Evolutionary conservation across 30 jellyfish, hydroid and myxozoan species (phyloP).

Genomic region (Nemopilema nomurai): DNA sequence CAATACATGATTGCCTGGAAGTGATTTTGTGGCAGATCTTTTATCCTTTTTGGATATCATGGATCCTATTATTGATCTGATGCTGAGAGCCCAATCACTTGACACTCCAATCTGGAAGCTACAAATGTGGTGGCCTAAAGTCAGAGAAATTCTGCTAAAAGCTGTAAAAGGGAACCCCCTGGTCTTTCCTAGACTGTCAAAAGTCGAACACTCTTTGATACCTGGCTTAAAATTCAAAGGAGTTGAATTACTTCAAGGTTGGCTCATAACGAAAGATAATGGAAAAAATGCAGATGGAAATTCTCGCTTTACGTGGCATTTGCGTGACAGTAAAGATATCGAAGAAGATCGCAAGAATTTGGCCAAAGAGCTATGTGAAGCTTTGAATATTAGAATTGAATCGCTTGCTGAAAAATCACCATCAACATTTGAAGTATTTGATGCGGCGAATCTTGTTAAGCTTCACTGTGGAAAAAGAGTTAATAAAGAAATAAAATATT

Average conservation of each 20-base stretch:
- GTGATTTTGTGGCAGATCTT: slow-evolving; percentile 47
- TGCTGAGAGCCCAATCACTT: slow-evolving; percentile 26
- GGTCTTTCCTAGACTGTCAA: background rate
- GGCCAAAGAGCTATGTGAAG: too few relatives aligned
- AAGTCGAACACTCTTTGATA: background rate
- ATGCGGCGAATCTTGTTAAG: slow-evolving; percentile 50
- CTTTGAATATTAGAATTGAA: too few relatives aligned
- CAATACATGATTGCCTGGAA: slow-evolving; percentile 39
- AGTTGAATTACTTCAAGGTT: background rate
- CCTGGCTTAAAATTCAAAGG: slow-evolving; percentile 23
- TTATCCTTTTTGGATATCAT: slow-evolving; percentile 28
- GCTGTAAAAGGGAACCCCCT: slow-evolving; percentile 24
- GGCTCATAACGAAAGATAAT: background rate
- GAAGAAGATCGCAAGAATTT: too few relatives aligned
- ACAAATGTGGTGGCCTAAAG: slow-evolving; percentile 45
- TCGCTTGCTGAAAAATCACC: too few relatives aligned
- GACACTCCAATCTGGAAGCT: slow-evolving; percentile 40
- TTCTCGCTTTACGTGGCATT: background rate
- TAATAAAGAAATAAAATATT: background rate
- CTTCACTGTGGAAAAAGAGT: slow-evolving; percentile 40
- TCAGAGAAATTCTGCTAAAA: slow-evolving; percentile 1
- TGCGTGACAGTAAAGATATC: too few relatives aligned
- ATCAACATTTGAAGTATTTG: slow-evolving; percentile 37
- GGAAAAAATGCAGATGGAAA: background rate
- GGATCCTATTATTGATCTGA: slow-evolving; percentile 30